Evolutionary conservation across 2,888 invertebrate genomes (phyloP).

Genomic region (Sinopyrophorus schimmeli): DNA sequence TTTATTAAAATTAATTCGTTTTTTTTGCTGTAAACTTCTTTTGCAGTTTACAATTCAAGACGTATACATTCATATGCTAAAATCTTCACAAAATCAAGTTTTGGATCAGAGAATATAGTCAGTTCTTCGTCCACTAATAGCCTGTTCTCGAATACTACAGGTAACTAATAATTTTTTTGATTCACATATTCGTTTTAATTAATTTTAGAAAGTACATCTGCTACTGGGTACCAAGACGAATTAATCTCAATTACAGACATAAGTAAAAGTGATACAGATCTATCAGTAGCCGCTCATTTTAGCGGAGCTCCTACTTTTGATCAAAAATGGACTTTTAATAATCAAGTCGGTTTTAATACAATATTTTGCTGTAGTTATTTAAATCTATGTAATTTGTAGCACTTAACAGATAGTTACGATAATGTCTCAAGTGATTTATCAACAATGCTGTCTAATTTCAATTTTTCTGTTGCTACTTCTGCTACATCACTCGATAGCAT

Average conservation of each 20-base stretch:
- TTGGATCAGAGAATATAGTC: conserved; percentile 14
- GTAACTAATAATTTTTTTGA: conserved; percentile 9
- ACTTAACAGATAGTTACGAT: conserved; percentile 45
- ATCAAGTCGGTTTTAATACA: conserved; percentile 8
- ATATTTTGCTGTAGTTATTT: background rate
- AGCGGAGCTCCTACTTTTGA: conserved; percentile 6
- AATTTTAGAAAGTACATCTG: conserved; percentile 36
- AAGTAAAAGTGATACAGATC: conserved; percentile 41
- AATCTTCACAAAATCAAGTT: conserved; percentile 23
- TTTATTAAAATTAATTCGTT: conserved; percentile 9
- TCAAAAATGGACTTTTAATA: conserved; percentile 18
- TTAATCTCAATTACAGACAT: conserved; percentile 36
- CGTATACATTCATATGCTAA: conserved; percentile 63
- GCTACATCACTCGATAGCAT: conserved; percentile 52
- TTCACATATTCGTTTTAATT: conserved; percentile 4
- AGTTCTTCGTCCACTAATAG: conserved; percentile 48
- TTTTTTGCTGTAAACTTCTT: conserved; percentile 6
- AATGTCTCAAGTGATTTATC: conserved; percentile 50
- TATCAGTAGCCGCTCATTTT: conserved; percentile 37
- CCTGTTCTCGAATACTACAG: conserved; percentile 49
- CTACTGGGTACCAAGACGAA: conserved; percentile 34
- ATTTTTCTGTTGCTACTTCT: conserved; percentile 48
- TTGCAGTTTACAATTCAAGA: conserved; percentile 64
- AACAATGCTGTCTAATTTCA: conserved; percentile 48
- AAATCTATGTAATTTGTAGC: conserved; percentile 27